Evolutionary conservation across 2,888 invertebrate species (phyloP), one percentile per base, ranked within the genome.

Genomic region (Acleris cristana): DNA sequence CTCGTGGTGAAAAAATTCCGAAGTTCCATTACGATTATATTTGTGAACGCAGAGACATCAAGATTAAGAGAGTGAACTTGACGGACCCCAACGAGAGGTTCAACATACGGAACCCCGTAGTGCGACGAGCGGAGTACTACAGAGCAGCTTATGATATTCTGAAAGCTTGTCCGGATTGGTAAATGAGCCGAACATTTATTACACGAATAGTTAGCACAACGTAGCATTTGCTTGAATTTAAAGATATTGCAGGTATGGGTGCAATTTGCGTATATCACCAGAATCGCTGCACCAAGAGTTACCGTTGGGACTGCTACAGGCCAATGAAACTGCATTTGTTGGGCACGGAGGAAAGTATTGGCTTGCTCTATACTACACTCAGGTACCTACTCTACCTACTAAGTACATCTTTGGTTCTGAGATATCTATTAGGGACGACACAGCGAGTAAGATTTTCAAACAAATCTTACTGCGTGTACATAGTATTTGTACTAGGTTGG

Each of bases 11-110:
- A 66, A 81, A 86, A 0, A 65, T 92, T 3, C 90, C 90, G 0
- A 92, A 91, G 72, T 91, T 92, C 70, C 92, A 92, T 70, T 92
- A 92, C 74, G 92, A 92, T 72, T 92, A 92, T 69, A 90, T 92
- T 44, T 92, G 92, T 68, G 92, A 92, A 70, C 78, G 91, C 52
- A 76, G 85, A 58, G 89, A 90, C 51, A 81, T 92, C 5, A 90
- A 87, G 70, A 86, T 92, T n/a, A 90, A 90, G 69, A 83, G 80
- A 5, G 79, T 92, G 5, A 92, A 92, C 71, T 75, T 91, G 19
- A 87, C 91, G 0, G 92, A 92, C 65, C 88, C 91, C 0, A 91
- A 90, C 69, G 92, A 92, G 72, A 77, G 91, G 67, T 92, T 88
- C 64, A 92, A 92, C 62, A 85, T 91, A 57, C 76, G 88, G 18